A percentile compares a stretch with the other conserved stretches of the same genome.
These are phyloP conservation scores for Automeris io DNA, from an alignment of 2,888 invertebrate genomes.

Conservation along the genomic window DNA sequence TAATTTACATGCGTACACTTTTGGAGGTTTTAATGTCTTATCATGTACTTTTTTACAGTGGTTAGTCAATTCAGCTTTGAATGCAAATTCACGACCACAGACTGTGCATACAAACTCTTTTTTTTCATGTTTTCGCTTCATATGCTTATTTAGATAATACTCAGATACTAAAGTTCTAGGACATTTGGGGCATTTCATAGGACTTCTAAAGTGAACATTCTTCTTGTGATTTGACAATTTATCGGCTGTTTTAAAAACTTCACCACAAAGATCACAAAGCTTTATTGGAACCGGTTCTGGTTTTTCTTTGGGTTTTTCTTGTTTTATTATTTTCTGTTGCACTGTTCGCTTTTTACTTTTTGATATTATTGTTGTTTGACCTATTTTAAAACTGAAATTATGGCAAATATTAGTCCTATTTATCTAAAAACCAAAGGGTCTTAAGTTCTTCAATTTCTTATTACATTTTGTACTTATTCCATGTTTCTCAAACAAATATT, in stretches of 20 bases:
- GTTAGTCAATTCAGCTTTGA: slow-evolving; percentile 41
- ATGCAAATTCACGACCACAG: slow-evolving; percentile 54
- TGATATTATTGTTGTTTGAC: slow-evolving; percentile 15
- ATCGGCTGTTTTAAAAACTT: slow-evolving; percentile 40
- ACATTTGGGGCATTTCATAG: slow-evolving; percentile 50
- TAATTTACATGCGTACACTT: slow-evolving; percentile 44
- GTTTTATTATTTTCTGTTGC: slow-evolving; percentile 19
- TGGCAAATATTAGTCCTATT: too few relatives aligned
- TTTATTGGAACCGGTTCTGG: slow-evolving; percentile 28
- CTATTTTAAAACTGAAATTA: slow-evolving; percentile 38
- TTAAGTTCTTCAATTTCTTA: too few relatives aligned
- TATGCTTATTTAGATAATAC: slow-evolving; percentile 49
- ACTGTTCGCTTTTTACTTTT: slow-evolving; percentile 16
- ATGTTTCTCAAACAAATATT: too few relatives aligned
- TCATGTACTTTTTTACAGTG: slow-evolving; percentile 55
- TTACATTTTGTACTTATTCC: too few relatives aligned
- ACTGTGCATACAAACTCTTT: slow-evolving; percentile 50
- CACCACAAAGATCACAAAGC: slow-evolving; percentile 59
- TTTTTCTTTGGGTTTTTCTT: slow-evolving; percentile 21
- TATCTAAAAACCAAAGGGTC: too few relatives aligned
- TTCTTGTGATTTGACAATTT: slow-evolving; percentile 43
- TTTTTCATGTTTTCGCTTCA: slow-evolving; percentile 47
- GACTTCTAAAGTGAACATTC: slow-evolving; percentile 37
- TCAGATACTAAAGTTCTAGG: slow-evolving; percentile 38
- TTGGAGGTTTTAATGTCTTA: slow-evolving; percentile 37